Conservation (phyloP, 2,888 invertebrate species). For the Dryocosmus kuriphilus region DNA sequence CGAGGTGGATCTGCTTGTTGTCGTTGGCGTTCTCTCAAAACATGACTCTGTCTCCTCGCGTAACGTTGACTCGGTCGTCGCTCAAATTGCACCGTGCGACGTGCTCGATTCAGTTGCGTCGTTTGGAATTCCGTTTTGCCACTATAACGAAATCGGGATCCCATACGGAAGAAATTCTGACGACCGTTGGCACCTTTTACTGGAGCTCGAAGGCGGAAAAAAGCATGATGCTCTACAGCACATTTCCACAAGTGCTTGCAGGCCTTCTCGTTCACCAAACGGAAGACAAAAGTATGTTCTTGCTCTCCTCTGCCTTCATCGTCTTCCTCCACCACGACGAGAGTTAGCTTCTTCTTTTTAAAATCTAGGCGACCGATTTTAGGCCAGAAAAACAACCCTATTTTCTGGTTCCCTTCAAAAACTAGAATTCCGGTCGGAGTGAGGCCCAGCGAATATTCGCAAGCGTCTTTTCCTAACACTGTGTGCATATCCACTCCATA, state of each 20-base stretch:
- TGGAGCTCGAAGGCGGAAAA: constrained; percentile 95
- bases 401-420: constrained; percentile 97
- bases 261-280: constrained; percentile 96
- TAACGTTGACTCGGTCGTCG: constrained; percentile 97
- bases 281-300: constrained; percentile 99
- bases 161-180: constrained; percentile 99
- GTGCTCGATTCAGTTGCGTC: constrained; percentile 92
- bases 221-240: constrained; percentile 99
- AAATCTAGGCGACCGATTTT: constrained; percentile 99
- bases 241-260: constrained; percentile 99
- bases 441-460: constrained; percentile 96
- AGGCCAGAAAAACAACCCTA: constrained; percentile 99
- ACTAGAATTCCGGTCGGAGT: constrained; percentile 99
- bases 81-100: constrained; percentile 97
- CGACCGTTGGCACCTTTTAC: constrained; percentile 92
- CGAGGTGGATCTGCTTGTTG: constrained; percentile 76
- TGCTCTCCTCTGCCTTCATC: constrained; percentile 95
- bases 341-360: constrained; percentile 96
- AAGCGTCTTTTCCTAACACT: constrained; percentile 97
- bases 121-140: constrained; percentile 99
- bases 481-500: constrained; percentile 99
- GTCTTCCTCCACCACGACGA: constrained; percentile 99
- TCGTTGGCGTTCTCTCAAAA: constrained; percentile 88
- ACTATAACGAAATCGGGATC: constrained; percentile 96
- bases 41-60: constrained; percentile 94